phyloP scores from a whole-genome alignment of 2,888 invertebrate genomes.

The Eucera pruinosa region DNA sequence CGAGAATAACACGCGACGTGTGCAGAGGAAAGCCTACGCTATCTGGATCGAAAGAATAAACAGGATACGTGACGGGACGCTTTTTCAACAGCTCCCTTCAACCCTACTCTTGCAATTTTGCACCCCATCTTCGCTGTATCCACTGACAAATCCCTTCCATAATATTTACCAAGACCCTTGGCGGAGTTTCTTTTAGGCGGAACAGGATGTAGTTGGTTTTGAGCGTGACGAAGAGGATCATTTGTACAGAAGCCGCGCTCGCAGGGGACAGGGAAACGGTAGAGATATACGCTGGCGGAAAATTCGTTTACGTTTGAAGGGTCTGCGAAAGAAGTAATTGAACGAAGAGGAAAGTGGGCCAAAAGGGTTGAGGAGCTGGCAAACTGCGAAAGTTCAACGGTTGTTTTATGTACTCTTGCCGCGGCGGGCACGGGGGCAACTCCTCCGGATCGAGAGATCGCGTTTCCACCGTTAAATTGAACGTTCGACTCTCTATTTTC shows the following conservation, averaged over 20 bases:
- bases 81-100: not conserved
- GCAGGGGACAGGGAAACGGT: not conserved
- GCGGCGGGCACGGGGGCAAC: constrained; percentile 7
- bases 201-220: not conserved
- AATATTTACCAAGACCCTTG: too few species aligned
- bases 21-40: not conserved
- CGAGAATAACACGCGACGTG: constrained; percentile 13
- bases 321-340: constrained; percentile 3
- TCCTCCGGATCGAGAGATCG: constrained; percentile 10
- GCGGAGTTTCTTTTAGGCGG: not conserved
- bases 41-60: not conserved
- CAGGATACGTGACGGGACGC: not conserved
- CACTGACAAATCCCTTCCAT: not conserved
- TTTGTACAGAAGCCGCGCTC: constrained; percentile 2
- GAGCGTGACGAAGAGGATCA: too few species aligned
- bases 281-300: not conserved
- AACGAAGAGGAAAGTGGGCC: constrained; percentile 13
- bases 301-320: constrained; percentile 8
- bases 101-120: not conserved
- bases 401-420: constrained; percentile 41
- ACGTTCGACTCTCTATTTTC: constrained; percentile 27
- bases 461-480: constrained; percentile 36
- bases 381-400: constrained; percentile 29
- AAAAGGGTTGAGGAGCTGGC: constrained; percentile 11
- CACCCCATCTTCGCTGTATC: constrained; percentile 11